Percentiles rank a stretch among this genome's conserved stretches.
These are phyloP conservation scores for Drosophila guanche DNA, from an alignment of 1,140 invertebrate genomes.

Conservation along the genomic window DNA sequence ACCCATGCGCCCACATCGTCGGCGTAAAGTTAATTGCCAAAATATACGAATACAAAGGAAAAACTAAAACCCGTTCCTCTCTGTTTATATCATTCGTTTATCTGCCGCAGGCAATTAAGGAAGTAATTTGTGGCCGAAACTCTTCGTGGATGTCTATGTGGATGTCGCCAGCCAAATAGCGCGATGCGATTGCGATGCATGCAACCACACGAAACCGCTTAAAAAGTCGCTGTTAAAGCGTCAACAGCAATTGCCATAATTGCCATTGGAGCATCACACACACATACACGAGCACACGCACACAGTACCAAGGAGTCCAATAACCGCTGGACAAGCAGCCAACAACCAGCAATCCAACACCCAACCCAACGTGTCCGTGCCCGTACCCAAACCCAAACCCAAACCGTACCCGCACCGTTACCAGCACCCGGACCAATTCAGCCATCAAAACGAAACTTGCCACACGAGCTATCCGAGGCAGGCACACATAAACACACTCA, in stretches of 20 bases:
- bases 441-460: conserved; percentile 55
- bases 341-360: conserved; percentile 15
- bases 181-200: conserved; percentile 66
- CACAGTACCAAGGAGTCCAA: conserved; percentile 62
- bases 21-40: conserved; percentile 29
- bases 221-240: conserved; percentile 74
- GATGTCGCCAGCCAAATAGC: conserved; percentile 39
- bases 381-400: background rate
- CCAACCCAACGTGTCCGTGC: conserved; percentile 15
- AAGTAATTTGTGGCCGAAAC: conserved; percentile 69
- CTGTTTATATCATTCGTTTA: conserved; percentile 38
- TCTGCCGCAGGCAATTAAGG: conserved; percentile 78
- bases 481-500: conserved; percentile 50
- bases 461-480: conserved; percentile 80
- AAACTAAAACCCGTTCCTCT: conserved; percentile 37
- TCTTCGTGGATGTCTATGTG: conserved; percentile 31
- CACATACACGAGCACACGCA: conserved; percentile 17
- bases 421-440: conserved; percentile 43
- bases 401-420: conserved; percentile 18
- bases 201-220: conserved; percentile 69
- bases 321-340: conserved; percentile 60
- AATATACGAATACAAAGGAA: conserved; percentile 21
- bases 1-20: conserved; percentile 24
- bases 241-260: conserved; percentile 81
- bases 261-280: conserved; percentile 69